Conservation (phyloP, 2,888 invertebrate genomes). For the Linnaemya vulpina region DNA sequence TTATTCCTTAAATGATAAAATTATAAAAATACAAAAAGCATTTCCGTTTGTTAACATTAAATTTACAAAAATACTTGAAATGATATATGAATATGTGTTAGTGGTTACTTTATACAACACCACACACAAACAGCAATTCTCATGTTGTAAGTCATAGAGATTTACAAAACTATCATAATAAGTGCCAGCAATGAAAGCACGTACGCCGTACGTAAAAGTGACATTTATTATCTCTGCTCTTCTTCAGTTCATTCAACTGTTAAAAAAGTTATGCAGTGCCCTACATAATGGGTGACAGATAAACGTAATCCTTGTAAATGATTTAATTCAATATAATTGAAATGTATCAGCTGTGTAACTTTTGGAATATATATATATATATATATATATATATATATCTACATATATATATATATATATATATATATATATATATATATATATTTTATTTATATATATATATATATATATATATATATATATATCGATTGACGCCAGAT, state of each 20-base stretch:
- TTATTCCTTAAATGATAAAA: conserved; percentile 67
- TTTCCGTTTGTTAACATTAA: conserved; percentile 43
- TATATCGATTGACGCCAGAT: too few species aligned
- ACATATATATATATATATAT: too few species aligned
- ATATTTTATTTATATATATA: too few species aligned
- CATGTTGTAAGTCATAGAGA: conserved; percentile 47
- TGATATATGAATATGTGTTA: conserved; percentile 42
- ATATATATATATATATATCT: too few species aligned
- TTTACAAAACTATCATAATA: conserved; percentile 57
- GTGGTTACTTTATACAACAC: conserved; percentile 15
- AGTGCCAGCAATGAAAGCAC: conserved; percentile 68
- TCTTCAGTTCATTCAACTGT: conserved; percentile 50
- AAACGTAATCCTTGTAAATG: background rate
- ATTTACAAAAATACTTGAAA: conserved; percentile 35
- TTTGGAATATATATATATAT: too few species aligned
- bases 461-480: too few species aligned
- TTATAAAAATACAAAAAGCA: conserved; percentile 54
- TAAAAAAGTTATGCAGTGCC: background rate
- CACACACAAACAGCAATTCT: background rate
- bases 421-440: too few species aligned
- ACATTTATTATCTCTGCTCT: conserved; percentile 74
- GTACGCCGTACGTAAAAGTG: conserved; percentile 73
- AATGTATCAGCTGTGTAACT: too few species aligned
- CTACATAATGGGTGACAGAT: conserved; percentile 16
- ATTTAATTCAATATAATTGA: too few species aligned